phyloP scores from a whole-genome alignment of 2,113 vertebrate genomes.

The Centropus bengalensis region DNA sequence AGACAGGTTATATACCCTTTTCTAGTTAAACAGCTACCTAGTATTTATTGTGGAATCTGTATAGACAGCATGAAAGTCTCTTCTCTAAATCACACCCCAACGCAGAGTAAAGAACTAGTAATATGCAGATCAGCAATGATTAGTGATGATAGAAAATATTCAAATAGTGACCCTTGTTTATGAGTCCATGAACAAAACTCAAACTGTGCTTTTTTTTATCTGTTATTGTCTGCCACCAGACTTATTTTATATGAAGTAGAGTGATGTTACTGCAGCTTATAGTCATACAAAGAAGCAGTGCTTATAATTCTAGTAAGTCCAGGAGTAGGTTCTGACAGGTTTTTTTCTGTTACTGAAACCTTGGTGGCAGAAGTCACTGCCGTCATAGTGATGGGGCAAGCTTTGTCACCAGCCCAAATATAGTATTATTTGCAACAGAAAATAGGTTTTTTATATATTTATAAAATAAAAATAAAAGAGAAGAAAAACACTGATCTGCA shows the following conservation, averaged over 20 bases:
- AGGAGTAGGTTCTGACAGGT: neutral
- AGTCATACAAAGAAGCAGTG: neutral
- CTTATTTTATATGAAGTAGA: neutral
- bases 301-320: neutral
- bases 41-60: neutral
- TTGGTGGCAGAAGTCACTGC: neutral
- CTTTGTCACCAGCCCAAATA: neutral
- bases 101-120: neutral
- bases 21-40: neutral
- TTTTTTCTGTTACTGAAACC: neutral
- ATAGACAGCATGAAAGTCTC: neutral
- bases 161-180: neutral
- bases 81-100: neutral
- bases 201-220: neutral
- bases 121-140: neutral
- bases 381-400: neutral
- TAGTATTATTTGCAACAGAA: neutral
- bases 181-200: neutral
- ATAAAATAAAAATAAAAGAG: neutral
- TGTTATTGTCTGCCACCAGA: neutral
- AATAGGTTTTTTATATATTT: neutral
- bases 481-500: neutral
- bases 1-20: neutral
- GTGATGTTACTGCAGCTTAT: neutral
- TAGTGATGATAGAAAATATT: neutral